Evolutionary conservation across 2,888 invertebrate species (phyloP).

Genomic region (Choristoneura rosaceana): DNA sequence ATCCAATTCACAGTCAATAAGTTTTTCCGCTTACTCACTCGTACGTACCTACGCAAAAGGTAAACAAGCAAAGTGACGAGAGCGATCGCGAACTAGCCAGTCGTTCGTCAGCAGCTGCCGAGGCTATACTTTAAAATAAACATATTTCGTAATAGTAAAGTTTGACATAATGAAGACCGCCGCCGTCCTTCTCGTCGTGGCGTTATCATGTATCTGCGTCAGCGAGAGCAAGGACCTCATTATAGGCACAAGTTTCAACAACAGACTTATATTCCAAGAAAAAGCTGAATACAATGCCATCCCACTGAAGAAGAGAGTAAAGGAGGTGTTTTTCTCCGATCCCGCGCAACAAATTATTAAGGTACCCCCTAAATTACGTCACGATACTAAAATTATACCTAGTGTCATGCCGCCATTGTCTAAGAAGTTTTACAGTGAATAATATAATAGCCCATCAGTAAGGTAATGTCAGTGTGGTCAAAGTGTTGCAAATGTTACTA

Average conservation of each 20-base stretch:
- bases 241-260: conserved; percentile 77
- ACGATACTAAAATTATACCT: neutral
- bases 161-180: conserved; percentile 63
- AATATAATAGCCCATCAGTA: too few species aligned
- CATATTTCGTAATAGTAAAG: neutral
- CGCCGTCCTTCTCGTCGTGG: conserved; percentile 61
- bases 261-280: conserved; percentile 70
- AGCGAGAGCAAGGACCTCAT: conserved; percentile 74
- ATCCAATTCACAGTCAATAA: conserved; percentile 49
- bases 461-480: too few species aligned
- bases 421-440: neutral
- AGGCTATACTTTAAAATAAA: conserved; percentile 53
- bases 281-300: conserved; percentile 78
- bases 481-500: too few species aligned
- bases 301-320: conserved; percentile 78
- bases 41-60: conserved; percentile 47
- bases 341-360: conserved; percentile 79
- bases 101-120: conserved; percentile 58
- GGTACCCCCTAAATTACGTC: conserved; percentile 48
- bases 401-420: neutral
- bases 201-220: conserved; percentile 64
- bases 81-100: conserved; percentile 54
- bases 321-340: conserved; percentile 77
- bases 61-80: conserved; percentile 57
- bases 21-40: conserved; percentile 61